Evolutionary conservation across 2,888 invertebrate genomes (phyloP), one percentile per base, ranked within the genome.

Genomic region (Resseliella maxima): DNA sequence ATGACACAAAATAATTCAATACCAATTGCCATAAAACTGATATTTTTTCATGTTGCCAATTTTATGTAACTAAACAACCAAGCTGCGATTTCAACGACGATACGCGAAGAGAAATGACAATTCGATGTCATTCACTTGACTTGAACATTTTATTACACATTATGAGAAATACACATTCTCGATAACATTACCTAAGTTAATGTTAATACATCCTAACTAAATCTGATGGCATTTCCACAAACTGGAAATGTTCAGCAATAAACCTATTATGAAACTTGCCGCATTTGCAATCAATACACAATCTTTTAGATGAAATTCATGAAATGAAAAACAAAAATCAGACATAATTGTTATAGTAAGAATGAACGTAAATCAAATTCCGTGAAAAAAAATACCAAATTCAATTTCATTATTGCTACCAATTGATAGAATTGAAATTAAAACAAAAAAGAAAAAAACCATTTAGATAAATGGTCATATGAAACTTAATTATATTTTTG

Each of bases 11-110:
- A 2, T 24, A 31, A 72, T 72, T 15, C 72, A 31, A 72, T 72
- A 72, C 72, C 35, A 35, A 72, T 72, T 72, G 72, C 72, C 72
- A 72, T 72, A 72, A n/a, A 59, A 72, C 72, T 72, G 72, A 72
- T 35, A 72, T 27, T 72, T 50, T 5, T 59, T 72, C 72, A 35
- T 18, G 72, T 72, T 72, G 72, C 72, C 72, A 72, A 72, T 72
- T 72, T 72, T 72, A 72, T 59, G 15, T 59, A 59, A n/a, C 59
- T n/a, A n/a, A n/a, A 59, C 72, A 72, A 72, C 31, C 12, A 35
- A 31, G 15, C 72, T 15, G 18, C 72, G 18, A 72, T 72, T 31
- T 72, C 59, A 8, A 72, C 31, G 12, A 31, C 21, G 8, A 6
- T 12, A 24, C 3, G 24, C 31, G 31, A 72, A 72, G 72, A 35